Evolutionary conservation across 1,140 invertebrate genomes (phyloP), one percentile per base, ranked within the genome.

Genomic region (Aricia agestis): DNA sequence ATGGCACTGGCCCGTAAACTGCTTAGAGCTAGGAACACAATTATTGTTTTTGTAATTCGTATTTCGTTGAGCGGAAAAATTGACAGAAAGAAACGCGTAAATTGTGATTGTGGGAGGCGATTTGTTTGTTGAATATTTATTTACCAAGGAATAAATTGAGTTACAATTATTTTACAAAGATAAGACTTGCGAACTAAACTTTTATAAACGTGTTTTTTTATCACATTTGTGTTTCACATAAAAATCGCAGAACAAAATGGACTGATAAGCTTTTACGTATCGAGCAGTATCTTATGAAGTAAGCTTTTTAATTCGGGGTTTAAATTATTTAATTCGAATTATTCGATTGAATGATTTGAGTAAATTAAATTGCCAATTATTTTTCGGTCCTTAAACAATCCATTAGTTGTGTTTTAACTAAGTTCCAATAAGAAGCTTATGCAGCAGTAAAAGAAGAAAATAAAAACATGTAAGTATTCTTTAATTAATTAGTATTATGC

Each of bases 21-120:
- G 36, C 36, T 36, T 36, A 7, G 36, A 36, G 36, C 36, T 36
- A 36, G 36, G 36, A 36, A 36, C 36, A 36, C 6, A 9, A 6
- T 5, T 9, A 36, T 63, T 63, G 59, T 63, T 63, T 59, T 63
- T 63, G 59, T 63, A 25, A n/a, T n/a, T n/a, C n/a, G n/a, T n/a
- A n/a, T n/a, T n/a, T n/a, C n/a, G n/a, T n/a, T 63, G 25, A 63
- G 59, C 59, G 59, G 59, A 63, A 63, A 63, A 63, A 63, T 63
- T 63, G 59, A 63, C 59, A 63, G 59, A 11, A 63, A 59, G 59
- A 63, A 19, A 63, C 59, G 59, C 59, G 59, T 63, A 63, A 52
- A 52, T 52, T 52, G 45, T 52, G 45, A 52, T 52, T 52, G 45
- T 52, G 45, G 59, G 9, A 19, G 59, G 31, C 18, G n/a, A 59